Evolutionary conservation across 2,888 invertebrate species (phyloP).

Genomic region (Stenoptilia bipunctidactyla): DNA sequence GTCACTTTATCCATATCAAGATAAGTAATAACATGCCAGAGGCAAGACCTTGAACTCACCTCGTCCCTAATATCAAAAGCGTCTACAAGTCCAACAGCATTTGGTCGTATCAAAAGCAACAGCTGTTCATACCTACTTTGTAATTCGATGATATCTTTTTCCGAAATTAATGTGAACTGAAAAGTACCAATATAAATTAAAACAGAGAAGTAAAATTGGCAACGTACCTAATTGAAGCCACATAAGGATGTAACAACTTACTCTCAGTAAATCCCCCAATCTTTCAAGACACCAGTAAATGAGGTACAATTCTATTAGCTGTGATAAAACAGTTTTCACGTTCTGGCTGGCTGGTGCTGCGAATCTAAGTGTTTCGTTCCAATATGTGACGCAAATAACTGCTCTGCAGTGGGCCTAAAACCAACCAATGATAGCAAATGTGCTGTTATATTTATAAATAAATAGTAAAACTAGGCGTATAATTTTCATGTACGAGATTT

Average conservation of each 20-base stretch:
- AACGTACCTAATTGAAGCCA: too few species aligned
- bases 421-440: too few species aligned
- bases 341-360: slow-evolving; percentile 66
- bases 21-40: too few species aligned
- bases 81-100: slow-evolving; percentile 92
- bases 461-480: neutral
- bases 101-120: slow-evolving; percentile 80
- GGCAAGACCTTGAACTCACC: too few species aligned
- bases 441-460: neutral
- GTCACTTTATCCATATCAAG: too few species aligned
- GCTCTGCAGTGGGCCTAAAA: slow-evolving; percentile 87
- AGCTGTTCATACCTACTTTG: slow-evolving; percentile 78
- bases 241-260: slow-evolving; percentile 54
- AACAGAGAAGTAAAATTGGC: neutral
- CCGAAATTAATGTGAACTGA: slow-evolving; percentile 74
- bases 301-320: slow-evolving; percentile 80
- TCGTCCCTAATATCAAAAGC: slow-evolving; percentile 88
- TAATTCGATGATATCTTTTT: slow-evolving; percentile 61
- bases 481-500: slow-evolving; percentile 6
- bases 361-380: slow-evolving; percentile 60
- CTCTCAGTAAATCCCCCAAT: slow-evolving; percentile 84
- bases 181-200: slow-evolving; percentile 3
- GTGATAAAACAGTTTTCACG: slow-evolving; percentile 74
- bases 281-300: slow-evolving; percentile 80
- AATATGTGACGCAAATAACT: slow-evolving; percentile 81